These are phyloP conservation scores for Pampus argenteus DNA, from an alignment of 2,797 vertebrate genomes.

Conservation along the genomic window DNA sequence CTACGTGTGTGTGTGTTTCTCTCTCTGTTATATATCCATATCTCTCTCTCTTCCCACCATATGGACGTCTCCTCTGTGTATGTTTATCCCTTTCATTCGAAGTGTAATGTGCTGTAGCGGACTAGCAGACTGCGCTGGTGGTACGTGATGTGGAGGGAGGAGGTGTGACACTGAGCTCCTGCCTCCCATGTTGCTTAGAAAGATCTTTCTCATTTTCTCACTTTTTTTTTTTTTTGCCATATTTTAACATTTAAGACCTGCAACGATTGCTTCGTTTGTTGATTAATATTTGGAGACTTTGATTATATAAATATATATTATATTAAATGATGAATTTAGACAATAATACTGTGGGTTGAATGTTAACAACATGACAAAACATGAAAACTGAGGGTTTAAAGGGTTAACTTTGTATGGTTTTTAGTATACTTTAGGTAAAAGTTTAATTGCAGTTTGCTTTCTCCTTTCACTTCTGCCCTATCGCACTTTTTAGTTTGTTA, in stretches of 20 bases:
- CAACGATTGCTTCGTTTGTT: too few relatives aligned
- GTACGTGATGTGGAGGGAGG: constrained; percentile 19
- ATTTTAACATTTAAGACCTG: too few relatives aligned
- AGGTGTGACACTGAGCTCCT: constrained; percentile 8
- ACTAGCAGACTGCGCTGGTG: constrained; percentile 18
- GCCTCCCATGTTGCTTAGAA: rapidly evolving
- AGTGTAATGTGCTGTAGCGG: constrained; percentile 22
- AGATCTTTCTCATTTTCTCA: background rate
- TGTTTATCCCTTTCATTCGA: constrained; percentile 7
- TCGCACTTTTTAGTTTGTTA: too few relatives aligned
- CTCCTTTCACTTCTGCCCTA: too few relatives aligned
- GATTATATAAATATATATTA: too few relatives aligned
- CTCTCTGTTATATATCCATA: background rate
- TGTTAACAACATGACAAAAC: background rate
- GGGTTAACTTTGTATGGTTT: background rate
- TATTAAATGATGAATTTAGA: too few relatives aligned
- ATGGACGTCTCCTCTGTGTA: constrained; percentile 1
- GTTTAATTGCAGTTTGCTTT: too few relatives aligned
- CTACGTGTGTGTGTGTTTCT: background rate
- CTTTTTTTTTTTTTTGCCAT: too few relatives aligned
- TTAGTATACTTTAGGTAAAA: too few relatives aligned
- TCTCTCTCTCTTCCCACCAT: constrained; percentile 10
- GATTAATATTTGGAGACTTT: too few relatives aligned
- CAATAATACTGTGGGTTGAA: too few relatives aligned
- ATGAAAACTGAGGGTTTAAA: background rate